Base-by-base conservation (phyloP, 35 echinoderm and acorn worm genomes). In the Lytechinus variegatus region DNA sequence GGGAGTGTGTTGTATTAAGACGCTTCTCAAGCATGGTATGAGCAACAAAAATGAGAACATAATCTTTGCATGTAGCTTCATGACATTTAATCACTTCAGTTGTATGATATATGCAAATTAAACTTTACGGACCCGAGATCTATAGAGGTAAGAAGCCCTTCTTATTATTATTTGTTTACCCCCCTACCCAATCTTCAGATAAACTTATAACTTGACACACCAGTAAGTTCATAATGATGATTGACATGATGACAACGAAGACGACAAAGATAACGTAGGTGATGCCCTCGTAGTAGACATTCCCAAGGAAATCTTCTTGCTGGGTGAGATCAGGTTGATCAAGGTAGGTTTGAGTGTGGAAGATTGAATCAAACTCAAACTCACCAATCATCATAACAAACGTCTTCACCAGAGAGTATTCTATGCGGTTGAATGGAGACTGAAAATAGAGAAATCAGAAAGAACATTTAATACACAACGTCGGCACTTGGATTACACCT, bases 371-470 rank as follows among this genome's bases (percentile, higher is more conserved):
- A 94, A 97, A 99, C 71, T 99, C 96, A 95, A 98, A 97, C 54
- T 99, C 98, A 14, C 98, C 98, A 52, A 99, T 96, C 98, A 98
- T 99, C 98, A 99, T 99, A 53, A 99, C 98, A 94, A 99, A 98
- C 6, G 98, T 99, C 94, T 99, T 99, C 33, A 99, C 88, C 3
- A 99, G 89, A 19, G 98, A 94, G 57, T 96, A 95, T 56, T 97
- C 95, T 12, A 97, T 92, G 10, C 95, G 79, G 86, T 98, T 91
- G 88, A 99, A 99, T 4, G 98, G 97, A 95, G 95, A 61, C 98
- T 99, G 66, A 8, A 79, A 19, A 79, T 4, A 24, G n/a, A 79
- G 16, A 8, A 79, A 24, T 79, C 66, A 79, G n/a, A 79, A 21
- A 4, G 9, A 60, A 44, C 2, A 2, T 44, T 44, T 44, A 44